These are phyloP conservation scores for Teleopsis dalmanni DNA, from an alignment of 1,140 invertebrate species.

Conservation along the genomic window DNA sequence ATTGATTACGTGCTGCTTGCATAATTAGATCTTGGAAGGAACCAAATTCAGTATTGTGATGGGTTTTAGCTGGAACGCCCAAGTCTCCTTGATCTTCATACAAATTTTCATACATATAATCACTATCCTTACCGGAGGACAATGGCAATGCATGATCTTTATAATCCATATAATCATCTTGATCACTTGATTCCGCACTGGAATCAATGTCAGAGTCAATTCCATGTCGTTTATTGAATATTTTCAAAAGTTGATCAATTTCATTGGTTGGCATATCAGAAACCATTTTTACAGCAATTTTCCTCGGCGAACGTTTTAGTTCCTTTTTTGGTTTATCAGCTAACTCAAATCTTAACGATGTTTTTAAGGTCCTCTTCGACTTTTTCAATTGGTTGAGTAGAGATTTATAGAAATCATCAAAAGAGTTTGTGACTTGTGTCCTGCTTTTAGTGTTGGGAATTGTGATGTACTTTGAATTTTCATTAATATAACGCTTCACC, in stretches of 20 bases:
- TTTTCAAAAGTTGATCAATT: slow-evolving; percentile 26
- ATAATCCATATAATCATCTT: slow-evolving; percentile 14
- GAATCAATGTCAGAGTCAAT: slow-evolving; percentile 13
- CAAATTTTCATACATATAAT: slow-evolving; percentile 31
- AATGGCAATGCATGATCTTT: neutral
- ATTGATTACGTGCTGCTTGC: slow-evolving; percentile 28
- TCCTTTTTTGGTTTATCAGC: slow-evolving; percentile 20
- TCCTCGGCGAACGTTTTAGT: slow-evolving; percentile 24
- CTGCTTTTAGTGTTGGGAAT: slow-evolving; percentile 1
- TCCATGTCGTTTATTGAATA: slow-evolving; percentile 29
- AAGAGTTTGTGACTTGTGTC: slow-evolving; percentile 3
- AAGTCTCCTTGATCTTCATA: slow-evolving; percentile 34
- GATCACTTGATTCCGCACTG: slow-evolving; percentile 14
- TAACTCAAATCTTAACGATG: slow-evolving; percentile 29
- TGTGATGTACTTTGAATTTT: slow-evolving; percentile 24
- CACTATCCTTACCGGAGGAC: slow-evolving; percentile 17
- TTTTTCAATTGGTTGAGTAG: slow-evolving; percentile 20
- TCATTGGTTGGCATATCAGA: slow-evolving; percentile 30
- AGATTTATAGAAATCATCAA: slow-evolving; percentile 20
- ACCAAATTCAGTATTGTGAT: slow-evolving; percentile 26
- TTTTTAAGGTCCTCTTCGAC: slow-evolving; percentile 25
- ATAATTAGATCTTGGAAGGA: slow-evolving; percentile 35
- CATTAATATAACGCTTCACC: slow-evolving; percentile 26
- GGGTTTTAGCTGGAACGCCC: slow-evolving; percentile 17
- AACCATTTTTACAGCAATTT: slow-evolving; percentile 35